Evolutionary conservation across 2,888 invertebrate species (phyloP).

Genomic region (Hypsopygia costalis): DNA sequence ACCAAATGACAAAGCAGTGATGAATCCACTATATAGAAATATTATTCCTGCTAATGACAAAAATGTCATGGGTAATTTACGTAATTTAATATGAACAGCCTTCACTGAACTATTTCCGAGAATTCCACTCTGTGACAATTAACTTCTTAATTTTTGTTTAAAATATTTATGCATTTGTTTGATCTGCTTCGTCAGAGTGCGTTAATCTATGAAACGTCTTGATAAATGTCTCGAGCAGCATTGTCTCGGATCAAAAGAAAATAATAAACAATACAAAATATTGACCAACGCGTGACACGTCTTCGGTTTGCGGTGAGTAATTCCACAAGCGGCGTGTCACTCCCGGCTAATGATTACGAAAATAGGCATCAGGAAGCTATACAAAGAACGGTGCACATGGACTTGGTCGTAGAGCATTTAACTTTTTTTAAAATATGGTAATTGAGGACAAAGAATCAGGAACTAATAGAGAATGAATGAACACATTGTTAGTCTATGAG

Average conservation of each 20-base stretch:
- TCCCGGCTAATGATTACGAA: slow-evolving; percentile 54
- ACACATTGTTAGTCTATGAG: slow-evolving; percentile 24
- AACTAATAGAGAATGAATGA: slow-evolving; percentile 26
- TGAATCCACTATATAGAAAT: not conserved
- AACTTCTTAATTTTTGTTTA: slow-evolving; percentile 46
- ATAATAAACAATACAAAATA: slow-evolving; percentile 68
- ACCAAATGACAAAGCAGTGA: no score
- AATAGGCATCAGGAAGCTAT: slow-evolving; percentile 49
- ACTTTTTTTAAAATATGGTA: slow-evolving; percentile 36
- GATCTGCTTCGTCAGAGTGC: slow-evolving; percentile 49
- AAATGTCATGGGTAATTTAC: slow-evolving; percentile 7
- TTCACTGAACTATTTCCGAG: slow-evolving; percentile 34
- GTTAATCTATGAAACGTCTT: slow-evolving; percentile 55
- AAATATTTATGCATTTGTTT: slow-evolving; percentile 57
- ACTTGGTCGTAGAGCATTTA: slow-evolving; percentile 34
- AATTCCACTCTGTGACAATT: slow-evolving; percentile 39
- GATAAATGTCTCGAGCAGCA: slow-evolving; percentile 49
- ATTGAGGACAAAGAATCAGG: slow-evolving; percentile 22
- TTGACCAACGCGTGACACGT: slow-evolving; percentile 57
- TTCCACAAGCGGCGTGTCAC: slow-evolving; percentile 47
- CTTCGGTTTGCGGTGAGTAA: slow-evolving; percentile 59
- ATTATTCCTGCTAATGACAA: slow-evolving; percentile 5
- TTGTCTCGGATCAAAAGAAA: slow-evolving; percentile 66
- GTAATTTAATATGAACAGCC: slow-evolving; percentile 14
- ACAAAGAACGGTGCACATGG: slow-evolving; percentile 38